phyloP scores from a whole-genome alignment of 2,113 vertebrate genomes.

The Hippocampus barbouri region DNA sequence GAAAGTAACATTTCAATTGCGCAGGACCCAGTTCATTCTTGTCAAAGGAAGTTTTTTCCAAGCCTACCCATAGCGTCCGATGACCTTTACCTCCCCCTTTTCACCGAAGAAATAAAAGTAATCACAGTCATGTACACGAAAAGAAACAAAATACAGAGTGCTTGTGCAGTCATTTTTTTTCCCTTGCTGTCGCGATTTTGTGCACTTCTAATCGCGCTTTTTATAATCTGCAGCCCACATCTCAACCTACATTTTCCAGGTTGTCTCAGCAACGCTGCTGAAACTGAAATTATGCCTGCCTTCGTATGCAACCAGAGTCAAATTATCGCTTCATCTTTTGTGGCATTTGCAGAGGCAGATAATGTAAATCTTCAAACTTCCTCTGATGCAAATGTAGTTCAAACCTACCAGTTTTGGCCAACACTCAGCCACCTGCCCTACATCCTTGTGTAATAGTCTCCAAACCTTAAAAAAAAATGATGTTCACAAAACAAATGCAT shows the following conservation, averaged over 20 bases:
- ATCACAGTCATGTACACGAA: conserved; percentile 36
- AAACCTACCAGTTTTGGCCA: not conserved
- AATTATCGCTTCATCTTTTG: conserved; percentile 67
- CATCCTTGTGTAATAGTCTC: not conserved
- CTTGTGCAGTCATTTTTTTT: conserved; percentile 15
- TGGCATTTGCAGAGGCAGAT: conserved; percentile 47
- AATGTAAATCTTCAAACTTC: conserved; percentile 3
- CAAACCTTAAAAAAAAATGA: not conserved
- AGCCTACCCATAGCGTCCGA: conserved; percentile 5
- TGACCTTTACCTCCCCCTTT: not conserved
- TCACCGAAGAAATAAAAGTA: not conserved
- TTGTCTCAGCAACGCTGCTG: conserved; percentile 68
- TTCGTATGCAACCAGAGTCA: conserved; percentile 45
- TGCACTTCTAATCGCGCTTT: conserved; percentile 45
- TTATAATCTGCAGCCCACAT: conserved; percentile 68
- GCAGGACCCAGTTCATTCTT: not conserved
- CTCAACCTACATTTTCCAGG: conserved; percentile 71
- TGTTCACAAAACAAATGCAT: not conserved
- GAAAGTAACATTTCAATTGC: not conserved
- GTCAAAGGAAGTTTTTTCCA: not conserved
- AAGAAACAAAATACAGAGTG: conserved; percentile 37
- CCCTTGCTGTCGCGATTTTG: conserved; percentile 28
- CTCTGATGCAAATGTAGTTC: conserved; percentile 13
- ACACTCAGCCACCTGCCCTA: not conserved
- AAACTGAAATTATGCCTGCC: conserved; percentile 56